A percentile compares a stretch with the other conserved stretches of the same genome.
Evolutionary conservation across 2,113 vertebrate genomes (phyloP).

Genomic region (Rhynchomys soricoides): DNA sequence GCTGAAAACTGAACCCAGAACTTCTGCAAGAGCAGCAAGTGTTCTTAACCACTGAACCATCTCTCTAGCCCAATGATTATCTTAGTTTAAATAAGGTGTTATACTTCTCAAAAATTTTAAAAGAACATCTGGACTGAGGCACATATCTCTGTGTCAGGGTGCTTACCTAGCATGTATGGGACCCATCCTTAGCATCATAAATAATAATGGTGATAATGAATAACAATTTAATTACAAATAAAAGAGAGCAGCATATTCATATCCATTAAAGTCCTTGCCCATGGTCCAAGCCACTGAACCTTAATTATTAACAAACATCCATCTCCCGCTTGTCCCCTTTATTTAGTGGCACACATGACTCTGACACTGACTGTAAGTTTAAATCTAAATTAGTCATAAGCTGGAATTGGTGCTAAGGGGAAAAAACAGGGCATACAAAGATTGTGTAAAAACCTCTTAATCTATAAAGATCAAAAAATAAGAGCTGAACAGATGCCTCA

Average conservation of each 20-base stretch:
- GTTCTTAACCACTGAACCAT: neutral
- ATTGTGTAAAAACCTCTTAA: neutral
- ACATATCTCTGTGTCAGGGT: neutral
- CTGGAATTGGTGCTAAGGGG: neutral
- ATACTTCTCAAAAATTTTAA: neutral
- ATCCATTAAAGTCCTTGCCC: neutral
- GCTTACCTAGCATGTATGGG: neutral
- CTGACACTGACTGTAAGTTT: neutral
- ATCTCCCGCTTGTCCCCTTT: slow-evolving; percentile 7
- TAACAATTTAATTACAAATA: neutral
- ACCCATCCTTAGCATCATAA: neutral
- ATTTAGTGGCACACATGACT: neutral
- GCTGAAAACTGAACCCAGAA: neutral
- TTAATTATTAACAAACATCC: neutral
- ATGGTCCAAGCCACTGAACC: neutral
- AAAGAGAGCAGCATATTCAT: neutral
- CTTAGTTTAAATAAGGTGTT: neutral
- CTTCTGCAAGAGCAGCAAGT: neutral
- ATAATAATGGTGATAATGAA: neutral
- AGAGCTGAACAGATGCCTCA: neutral
- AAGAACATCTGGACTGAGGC: neutral
- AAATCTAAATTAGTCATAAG: slow-evolving; percentile 49
- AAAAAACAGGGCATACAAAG: neutral
- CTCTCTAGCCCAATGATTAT: neutral
- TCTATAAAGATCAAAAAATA: neutral